Percentiles rank a stretch among this genome's conserved stretches.
phyloP scores from a whole-genome alignment of 2,797 vertebrate species.

The Melanotaenia parkinsoni region DNA sequence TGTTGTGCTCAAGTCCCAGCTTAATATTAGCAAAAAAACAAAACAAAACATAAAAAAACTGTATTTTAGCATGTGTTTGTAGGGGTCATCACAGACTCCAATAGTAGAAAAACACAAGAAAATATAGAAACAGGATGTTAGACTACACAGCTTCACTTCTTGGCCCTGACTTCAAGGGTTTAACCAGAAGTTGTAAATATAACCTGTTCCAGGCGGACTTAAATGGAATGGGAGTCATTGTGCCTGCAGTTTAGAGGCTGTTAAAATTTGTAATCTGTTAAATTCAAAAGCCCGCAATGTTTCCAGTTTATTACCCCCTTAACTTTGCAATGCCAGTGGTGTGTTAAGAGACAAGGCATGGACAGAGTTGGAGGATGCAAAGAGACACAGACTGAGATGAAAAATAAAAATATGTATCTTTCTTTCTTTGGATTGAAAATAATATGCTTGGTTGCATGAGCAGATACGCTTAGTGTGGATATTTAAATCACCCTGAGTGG shows the following conservation, averaged over 20 bases:
- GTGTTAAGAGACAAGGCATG: slow-evolving; percentile 10
- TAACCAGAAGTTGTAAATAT: slow-evolving; percentile 49
- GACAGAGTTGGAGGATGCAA: background rate
- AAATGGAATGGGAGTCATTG: slow-evolving; percentile 17
- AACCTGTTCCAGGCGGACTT: slow-evolving; percentile 14
- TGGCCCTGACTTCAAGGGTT: background rate
- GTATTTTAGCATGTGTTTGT: background rate
- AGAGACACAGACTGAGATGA: background rate
- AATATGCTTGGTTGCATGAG: background rate
- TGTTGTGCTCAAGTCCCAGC: background rate
- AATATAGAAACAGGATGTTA: background rate
- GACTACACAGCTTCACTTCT: background rate
- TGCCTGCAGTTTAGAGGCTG: slow-evolving; percentile 27
- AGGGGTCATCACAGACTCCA: background rate
- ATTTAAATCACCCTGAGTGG: slow-evolving; percentile 3
- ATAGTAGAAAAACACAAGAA: background rate
- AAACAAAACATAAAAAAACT: background rate
- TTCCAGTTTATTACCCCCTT: slow-evolving; percentile 40
- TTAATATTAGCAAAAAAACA: background rate
- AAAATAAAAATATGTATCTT: background rate
- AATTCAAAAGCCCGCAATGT: slow-evolving; percentile 21
- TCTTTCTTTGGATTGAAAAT: slow-evolving; percentile 4
- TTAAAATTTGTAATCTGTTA: slow-evolving; percentile 26
- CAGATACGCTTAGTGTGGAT: slow-evolving; percentile 1
- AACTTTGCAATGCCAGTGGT: background rate